Evolutionary conservation across 2,888 invertebrate genomes (phyloP).

Genomic region (Andrena bucephala): DNA sequence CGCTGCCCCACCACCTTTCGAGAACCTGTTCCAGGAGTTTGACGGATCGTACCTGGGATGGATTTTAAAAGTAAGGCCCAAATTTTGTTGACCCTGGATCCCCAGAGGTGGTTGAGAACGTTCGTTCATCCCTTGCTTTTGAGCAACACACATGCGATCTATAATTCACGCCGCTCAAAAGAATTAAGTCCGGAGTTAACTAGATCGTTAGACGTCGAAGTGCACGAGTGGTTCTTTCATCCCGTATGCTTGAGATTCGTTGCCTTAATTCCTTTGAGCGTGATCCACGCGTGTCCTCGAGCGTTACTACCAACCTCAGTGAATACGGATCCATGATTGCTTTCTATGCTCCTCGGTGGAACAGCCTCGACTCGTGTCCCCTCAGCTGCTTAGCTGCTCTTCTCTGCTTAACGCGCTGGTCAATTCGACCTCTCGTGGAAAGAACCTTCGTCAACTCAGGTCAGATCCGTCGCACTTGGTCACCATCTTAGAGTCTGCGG

Average conservation of each 20-base stretch:
- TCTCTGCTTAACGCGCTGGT: slow-evolving; percentile 29
- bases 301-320: slow-evolving; percentile 75
- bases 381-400: not conserved
- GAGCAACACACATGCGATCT: no score
- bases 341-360: slow-evolving; percentile 7
- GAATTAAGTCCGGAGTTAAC: no score
- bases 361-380: not conserved
- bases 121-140: no score
- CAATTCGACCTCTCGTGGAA: slow-evolving; percentile 35
- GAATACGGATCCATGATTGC: slow-evolving; percentile 80
- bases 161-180: no score
- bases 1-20: not conserved
- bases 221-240: not conserved
- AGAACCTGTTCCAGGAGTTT: not conserved
- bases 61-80: not conserved
- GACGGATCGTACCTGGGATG: not conserved
- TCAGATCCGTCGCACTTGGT: slow-evolving; percentile 28
- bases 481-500: slow-evolving; percentile 69
- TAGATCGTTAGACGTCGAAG: no score
- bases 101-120: not conserved
- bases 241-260: not conserved
- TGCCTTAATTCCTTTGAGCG: not conserved
- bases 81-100: not conserved
- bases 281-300: not conserved
- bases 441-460: slow-evolving; percentile 64